Conservation (phyloP, 2,113 vertebrate genomes). For the Butastur rufipennis region DNA sequence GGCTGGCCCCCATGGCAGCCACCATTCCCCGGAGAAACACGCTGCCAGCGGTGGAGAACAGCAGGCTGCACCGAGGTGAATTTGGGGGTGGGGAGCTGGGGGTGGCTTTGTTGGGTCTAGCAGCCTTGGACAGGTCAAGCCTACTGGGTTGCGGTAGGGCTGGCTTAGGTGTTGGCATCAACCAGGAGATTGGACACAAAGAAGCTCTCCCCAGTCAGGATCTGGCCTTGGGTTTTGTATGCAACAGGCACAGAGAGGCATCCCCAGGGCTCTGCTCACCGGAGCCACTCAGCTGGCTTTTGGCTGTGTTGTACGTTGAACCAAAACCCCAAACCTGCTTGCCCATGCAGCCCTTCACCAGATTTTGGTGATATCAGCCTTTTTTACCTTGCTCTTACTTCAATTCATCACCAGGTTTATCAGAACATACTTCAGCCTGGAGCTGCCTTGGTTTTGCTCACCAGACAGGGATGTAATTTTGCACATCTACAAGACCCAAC, state of each 20-base stretch:
- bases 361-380: neutral
- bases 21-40: constrained; percentile 95
- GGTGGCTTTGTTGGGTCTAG: neutral
- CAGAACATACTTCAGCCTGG: neutral
- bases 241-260: neutral
- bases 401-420: neutral
- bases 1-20: constrained; percentile 70
- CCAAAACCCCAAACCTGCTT: neutral
- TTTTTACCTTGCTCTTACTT: neutral
- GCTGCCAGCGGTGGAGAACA: constrained; percentile 92
- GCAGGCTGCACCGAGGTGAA: constrained; percentile 91
- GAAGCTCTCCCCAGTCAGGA: neutral
- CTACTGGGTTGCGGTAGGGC: neutral
- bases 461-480: neutral
- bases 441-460: neutral
- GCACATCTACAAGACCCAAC: neutral
- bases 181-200: rapidly evolving
- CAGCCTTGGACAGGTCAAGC: neutral
- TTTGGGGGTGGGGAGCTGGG: neutral
- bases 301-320: neutral
- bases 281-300: neutral
- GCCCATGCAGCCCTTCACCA: neutral
- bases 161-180: neutral
- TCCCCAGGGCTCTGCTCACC: neutral
- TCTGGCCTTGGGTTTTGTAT: neutral